Base-by-base conservation (phyloP, 2,797 vertebrate species). In the Sebastes steindachneri region DNA sequence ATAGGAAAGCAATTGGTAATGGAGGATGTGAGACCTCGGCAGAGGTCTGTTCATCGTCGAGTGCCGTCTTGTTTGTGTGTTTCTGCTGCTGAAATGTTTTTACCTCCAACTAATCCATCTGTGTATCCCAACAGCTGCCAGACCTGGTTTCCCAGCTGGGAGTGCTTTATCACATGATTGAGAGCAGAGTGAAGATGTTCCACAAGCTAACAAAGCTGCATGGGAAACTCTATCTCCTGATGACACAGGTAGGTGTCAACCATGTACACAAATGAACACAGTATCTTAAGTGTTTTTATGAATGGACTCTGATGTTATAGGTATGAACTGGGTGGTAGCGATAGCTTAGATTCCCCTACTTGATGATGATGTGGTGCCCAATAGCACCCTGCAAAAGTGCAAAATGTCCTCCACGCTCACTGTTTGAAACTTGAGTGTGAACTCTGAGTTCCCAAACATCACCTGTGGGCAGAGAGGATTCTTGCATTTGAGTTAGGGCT, bases 221-320 rank as follows among this genome's bases (percentile, higher is more conserved):
- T 1, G 99, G 98, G 67, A 99, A 99, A 66, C 96, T 99, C n/a
- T 97, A 96, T 85, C 97, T 99, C 86, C 95, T 99, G 3, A 95
- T 96, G 84, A 97, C 97, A 54, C 98, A 99, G 95, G 98, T 99
- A 75, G 26, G 92, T 60, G 28, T 31, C 3, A 0, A 0, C 25
- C 58, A 12, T 28, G 23, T 10, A 8, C 14, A 35, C 3, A 45
- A 26, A 21, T 19, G 2, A 7, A 2, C n/a, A 25, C 26, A 2
- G 10, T 6, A 2, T 63, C 35, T 55, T 9, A 28, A 35, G 10
- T 37, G 51, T n/a, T 51, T 73, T 54, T 58, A 67, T 8, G 4
- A 3, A 3, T 23, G 10, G 31, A 29, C 23, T 67, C 53, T n/a
- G 23, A 35, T 60, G 62, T 29, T 57, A 1, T 12, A n/a, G 6